Evolutionary conservation across 2,888 invertebrate species (phyloP), one percentile per base, ranked within the genome.

Genomic region (Lucinisca nassula): DNA sequence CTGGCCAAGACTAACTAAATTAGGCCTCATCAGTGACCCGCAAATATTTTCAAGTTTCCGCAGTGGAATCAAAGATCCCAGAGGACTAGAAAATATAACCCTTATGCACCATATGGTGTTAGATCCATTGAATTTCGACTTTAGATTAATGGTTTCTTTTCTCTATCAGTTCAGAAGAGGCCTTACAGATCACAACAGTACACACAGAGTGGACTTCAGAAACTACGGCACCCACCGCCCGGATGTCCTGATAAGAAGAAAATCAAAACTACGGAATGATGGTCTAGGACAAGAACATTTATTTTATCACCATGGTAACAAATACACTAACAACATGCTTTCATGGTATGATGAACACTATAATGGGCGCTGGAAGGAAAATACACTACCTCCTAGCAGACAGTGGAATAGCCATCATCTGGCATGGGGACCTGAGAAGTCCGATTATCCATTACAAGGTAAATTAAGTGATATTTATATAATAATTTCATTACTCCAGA

Each of bases 261-360:
- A 95, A 79, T 94, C 94, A 37, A 86, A 92, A 88, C 82, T 95
- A 58, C 88, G 90, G 67, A 94, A 94, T 91, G 94, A 94, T 73
- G 96, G 96, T 4, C 88, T 95, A 1, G 94, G 93, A 1, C 93
- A 93, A 72, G 94, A 95, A 82, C 85, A 94, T 77, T 82, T 96
- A 21, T 95, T 96, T 85, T 93, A 94, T 88, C 96, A 96, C 89
- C 96, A 96, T 92, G 95, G 95, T n/a, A 91, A 94, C 49, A 85
- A 88, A 35, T 96, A 96, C 82, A 92, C 93, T 30, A 95, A 95
- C 89, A 96, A 95, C 89, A 91, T 94, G 92, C 93, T 96, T 61
- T 94, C 96, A 0, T 94, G 95, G 94, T 96, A 96, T 88, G 96
- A 96, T 90, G 96, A 96, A 82, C 93, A 95, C 75, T 96, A 93